Base-by-base conservation (phyloP, 64 coral and sea anemone genomes). In the Porites lutea region DNA sequence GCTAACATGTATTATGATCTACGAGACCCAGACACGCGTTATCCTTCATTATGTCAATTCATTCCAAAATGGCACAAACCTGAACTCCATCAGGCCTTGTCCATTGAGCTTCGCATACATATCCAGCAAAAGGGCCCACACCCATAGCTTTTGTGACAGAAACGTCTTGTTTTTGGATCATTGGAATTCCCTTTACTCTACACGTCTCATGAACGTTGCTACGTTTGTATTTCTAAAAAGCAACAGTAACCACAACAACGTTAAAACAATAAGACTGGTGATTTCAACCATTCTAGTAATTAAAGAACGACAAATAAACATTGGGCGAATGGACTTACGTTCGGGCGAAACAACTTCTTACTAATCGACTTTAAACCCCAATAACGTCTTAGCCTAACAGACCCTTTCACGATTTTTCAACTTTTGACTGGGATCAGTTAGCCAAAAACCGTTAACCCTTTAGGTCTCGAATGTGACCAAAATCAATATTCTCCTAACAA, bases 141-240 rank as follows among this genome's bases (percentile, higher is more conserved):
- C 10, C 11, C 10, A 91, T 62, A 22, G 27, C 58, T 6, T 46
- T 23, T 6, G 65, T 77, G 14, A 87, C 49, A 47, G 5, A 23
- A 44, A 95, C 37, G 58, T 79, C 93, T 68, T 95, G 83, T 22
- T 50, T 84, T 48, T 77, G 52, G 67, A 95, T 95, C 4, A 95
- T 9, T 46, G 93, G 79, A 61, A 95, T 77, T 57, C 79, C 72
- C 12, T 72, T 87, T 11, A 48, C 71, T 76, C 22, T 19, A 52
- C 81, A 84, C 19, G 47, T 68, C n/a, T 84, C 61, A 22, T 19
- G 47, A 68, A 84, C 16, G n/a, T 68, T 48, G 13, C 61, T 68
- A 21, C 16, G 45, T 13, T 69, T 67, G 63, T 48, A 68, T 84
- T 84, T 84, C 81, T 84, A n/a, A 15, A 51, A 84, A 49, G 14